These are phyloP conservation scores for Brotogeris chrysoptera DNA, from an alignment of 2,797 vertebrate genomes.

Conservation along the genomic window DNA sequence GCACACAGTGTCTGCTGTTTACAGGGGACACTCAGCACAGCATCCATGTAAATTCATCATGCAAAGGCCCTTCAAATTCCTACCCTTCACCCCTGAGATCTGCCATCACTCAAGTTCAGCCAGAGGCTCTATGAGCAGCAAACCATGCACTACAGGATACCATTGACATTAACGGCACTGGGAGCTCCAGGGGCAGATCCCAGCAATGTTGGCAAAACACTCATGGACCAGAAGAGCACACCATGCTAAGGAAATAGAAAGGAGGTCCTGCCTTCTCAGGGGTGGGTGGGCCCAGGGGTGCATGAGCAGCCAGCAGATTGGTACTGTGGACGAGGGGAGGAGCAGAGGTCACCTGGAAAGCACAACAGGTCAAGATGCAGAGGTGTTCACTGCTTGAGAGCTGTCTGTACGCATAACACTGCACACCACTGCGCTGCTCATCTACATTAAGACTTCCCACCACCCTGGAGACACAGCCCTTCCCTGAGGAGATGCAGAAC, in stretches of 20 bases:
- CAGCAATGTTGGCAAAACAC: not conserved
- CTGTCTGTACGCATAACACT: not conserved
- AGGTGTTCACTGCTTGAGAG: not conserved
- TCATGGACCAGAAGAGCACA: not conserved
- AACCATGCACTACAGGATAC: not conserved
- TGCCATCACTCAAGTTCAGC: not conserved
- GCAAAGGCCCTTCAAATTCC: not conserved
- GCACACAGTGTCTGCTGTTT: not conserved
- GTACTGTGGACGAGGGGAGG: not conserved
- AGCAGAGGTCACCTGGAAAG: conserved; percentile 36
- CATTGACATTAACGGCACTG: not conserved
- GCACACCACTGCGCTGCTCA: not conserved
- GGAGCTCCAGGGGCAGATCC: not conserved
- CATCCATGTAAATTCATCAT: not conserved
- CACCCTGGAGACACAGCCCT: not conserved
- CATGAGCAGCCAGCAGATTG: not conserved
- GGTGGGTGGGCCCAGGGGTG: not conserved
- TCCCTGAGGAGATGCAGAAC: not conserved
- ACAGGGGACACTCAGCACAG: not conserved
- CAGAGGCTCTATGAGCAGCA: not conserved
- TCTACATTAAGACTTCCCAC: not conserved
- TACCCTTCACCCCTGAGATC: not conserved
- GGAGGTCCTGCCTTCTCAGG: conserved; percentile 52
- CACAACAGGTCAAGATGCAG: not conserved
- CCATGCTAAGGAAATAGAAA: conserved; percentile 37